Base-by-base conservation (phyloP, 2,113 vertebrate species). In the Ceyx melanurus region DNA sequence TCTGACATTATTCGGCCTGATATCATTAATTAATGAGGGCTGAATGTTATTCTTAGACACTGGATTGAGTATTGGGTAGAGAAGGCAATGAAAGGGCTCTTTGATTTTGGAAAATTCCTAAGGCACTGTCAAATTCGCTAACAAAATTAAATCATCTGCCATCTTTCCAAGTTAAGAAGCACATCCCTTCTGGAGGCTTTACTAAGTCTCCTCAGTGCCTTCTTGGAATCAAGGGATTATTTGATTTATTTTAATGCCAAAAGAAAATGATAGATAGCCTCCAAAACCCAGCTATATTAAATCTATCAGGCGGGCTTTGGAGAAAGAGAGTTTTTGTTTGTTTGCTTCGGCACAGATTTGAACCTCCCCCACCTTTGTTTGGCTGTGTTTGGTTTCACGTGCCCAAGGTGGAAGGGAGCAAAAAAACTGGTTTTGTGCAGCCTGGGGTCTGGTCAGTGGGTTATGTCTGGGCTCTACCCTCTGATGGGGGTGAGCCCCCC, bases 41-140 rank as follows among this genome's bases (percentile, higher is more conserved):
- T 93, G 92, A 56, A 93, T 93, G 93, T 96, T 96, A 94, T 96
- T 96, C 92, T 95, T 96, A 96, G 93, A 65, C 76, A 57, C 76
- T 95, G 94, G 88, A 75, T 92, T 81, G 88, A 88, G 80, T 67
- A 91, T 48, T 88, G 89, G 60, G 89, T 91, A 95, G 84, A 84
- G 84, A 53, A 95, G 64, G 43, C 91, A 93, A 91, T 96, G 96
- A 96, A 96, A 96, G 94, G 79, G 64, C 92, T 86, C 92, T 95
- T 95, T 96, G 94, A 96, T 93, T 96, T 94, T 78, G 87, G 94
- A 96, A 96, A 96, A 96, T 95, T 96, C 92, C 94, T 96, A 86
- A 25, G 26, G 83, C 50, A 17, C 94, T 88, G 87, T 96, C 87
- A 95, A 93, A 92, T 94, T 95, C 91, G 72, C 89, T 92, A 82